Evolutionary conservation across 2,888 invertebrate species (phyloP).

Genomic region (Hirudinaria manillensis): DNA sequence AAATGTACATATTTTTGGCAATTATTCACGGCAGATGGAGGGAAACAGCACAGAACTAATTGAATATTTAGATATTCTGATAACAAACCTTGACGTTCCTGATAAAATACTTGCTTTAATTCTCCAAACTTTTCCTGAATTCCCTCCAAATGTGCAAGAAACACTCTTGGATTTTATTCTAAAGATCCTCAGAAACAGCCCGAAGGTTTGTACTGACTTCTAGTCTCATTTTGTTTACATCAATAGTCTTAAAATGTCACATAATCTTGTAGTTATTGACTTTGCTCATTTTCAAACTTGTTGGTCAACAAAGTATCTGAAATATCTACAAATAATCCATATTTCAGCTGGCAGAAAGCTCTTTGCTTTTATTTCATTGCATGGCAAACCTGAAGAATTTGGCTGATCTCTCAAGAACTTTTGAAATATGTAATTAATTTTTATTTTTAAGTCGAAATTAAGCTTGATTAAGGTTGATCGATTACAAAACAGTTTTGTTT

Average conservation of each 20-base stretch:
- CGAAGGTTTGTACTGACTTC: not conserved
- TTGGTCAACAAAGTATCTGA: not conserved
- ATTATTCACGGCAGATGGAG: not conserved
- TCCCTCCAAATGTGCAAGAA: not conserved
- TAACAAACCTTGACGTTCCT: not conserved
- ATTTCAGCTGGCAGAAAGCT: slow-evolving; percentile 1
- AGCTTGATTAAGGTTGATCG: not conserved
- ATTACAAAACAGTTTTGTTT: not conserved
- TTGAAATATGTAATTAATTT: slow-evolving; percentile 12
- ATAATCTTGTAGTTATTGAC: not conserved
- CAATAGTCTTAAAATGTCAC: not conserved
- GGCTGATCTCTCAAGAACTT: not conserved
- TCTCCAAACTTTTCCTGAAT: not conserved
- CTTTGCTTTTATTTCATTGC: not conserved
- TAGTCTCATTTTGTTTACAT: not conserved
- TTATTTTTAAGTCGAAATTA: not conserved
- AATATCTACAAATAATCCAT: not conserved
- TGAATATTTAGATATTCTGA: not conserved
- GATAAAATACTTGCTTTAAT: not conserved
- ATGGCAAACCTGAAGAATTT: not conserved
- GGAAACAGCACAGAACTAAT: not conserved
- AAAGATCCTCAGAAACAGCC: not conserved
- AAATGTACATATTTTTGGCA: not conserved
- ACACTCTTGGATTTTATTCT: not conserved
- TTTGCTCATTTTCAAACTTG: not conserved